Conservation (phyloP, 2,113 vertebrate species). For the Etheostoma spectabile region DNA sequence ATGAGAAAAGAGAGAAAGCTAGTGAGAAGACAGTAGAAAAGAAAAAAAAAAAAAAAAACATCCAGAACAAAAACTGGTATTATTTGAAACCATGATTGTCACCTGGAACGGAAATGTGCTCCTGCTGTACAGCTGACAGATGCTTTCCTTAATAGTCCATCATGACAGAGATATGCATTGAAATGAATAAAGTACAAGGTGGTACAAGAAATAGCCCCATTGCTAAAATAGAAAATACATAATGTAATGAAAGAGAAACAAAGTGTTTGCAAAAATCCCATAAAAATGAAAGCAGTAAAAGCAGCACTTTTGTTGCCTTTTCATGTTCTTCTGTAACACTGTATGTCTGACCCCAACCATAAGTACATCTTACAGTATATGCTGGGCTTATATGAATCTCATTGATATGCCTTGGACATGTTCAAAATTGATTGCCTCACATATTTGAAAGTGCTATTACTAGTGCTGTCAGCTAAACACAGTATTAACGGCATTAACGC, state of each 20-base stretch:
- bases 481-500: no score
- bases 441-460: background rate
- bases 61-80: constrained; percentile 14
- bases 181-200: constrained; percentile 41
- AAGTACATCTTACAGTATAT: constrained; percentile 3
- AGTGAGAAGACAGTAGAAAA: background rate
- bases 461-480: no score
- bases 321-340: background rate
- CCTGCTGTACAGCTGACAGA: constrained; percentile 54
- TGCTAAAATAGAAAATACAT: constrained; percentile 31
- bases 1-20: constrained; percentile 4
- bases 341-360: constrained; percentile 1
- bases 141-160: constrained; percentile 68
- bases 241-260: constrained; percentile 23
- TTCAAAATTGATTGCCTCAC: constrained; percentile 40
- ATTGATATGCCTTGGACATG: constrained; percentile 11
- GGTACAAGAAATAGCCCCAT: constrained; percentile 16
- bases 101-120: constrained; percentile 28
- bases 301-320: background rate
- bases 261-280: background rate
- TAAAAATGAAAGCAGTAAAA: constrained; percentile 24
- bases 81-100: constrained; percentile 37
- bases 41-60: background rate
- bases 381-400: constrained; percentile 29
- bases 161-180: constrained; percentile 45